Evolutionary conservation across 2,797 vertebrate genomes (phyloP), one percentile per base, ranked within the genome.

Genomic region (Falco columbarius): DNA sequence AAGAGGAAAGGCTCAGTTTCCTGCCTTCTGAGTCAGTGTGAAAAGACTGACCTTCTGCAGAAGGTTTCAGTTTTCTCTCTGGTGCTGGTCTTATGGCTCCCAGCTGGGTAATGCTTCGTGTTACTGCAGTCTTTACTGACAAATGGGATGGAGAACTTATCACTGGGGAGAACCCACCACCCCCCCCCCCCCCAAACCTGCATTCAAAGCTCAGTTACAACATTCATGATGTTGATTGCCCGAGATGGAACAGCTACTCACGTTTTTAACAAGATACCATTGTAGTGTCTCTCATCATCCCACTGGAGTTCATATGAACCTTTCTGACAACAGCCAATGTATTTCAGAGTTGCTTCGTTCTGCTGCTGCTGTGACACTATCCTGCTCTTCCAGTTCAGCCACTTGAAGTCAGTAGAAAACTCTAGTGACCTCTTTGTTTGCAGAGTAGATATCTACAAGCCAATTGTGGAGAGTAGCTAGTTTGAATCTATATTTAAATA

Each of bases 401-500:
- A 10, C 46, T 82, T 79, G 19, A 92, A 74, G 52, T 34, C 44
- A 32, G 62, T 3, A 68, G 73, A 58, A 73, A 85, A 71, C 21
- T 55, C 55, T 7, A 19, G 29, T 74, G 84, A 77, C 44, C 56
- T 95, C 56, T 85, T 67, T 51, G 52, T 68, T 88, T 77, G 56
- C 77, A 91, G 56, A 68, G 65, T 42, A 90, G 80, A 46, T 79
- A 81, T 27, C 59, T 89, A 7, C 63, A 87, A 86, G 49, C 20
- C 49, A 72, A 1, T 26, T 56, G 32, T 81, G 67, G 71, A 67
- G 68, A 85, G 68, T 2, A 74, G 29, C 44, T 89, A 58, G 17
- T 90, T 80, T 87, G 74, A 85, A 56, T 95, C 52, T 74, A 19
- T 52, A 89, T 94, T 91, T 82, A 84, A 95, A 85, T 89, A 72